Evolutionary conservation across 1,140 invertebrate species (phyloP).

Genomic region (Temnothorax curvispinosus): DNA sequence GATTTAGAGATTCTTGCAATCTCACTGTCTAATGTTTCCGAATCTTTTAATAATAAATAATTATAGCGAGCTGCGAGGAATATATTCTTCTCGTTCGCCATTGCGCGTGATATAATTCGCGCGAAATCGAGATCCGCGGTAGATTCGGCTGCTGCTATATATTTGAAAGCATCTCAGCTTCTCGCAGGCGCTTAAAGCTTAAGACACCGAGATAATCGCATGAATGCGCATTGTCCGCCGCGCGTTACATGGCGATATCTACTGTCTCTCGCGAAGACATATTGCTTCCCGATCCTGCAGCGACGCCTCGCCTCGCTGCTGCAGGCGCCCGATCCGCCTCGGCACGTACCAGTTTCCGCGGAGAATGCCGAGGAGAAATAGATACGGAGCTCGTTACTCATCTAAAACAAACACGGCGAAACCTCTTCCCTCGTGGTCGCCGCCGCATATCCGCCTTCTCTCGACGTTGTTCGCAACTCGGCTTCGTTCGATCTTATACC

Average conservation of each 20-base stretch:
- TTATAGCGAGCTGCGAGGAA: neutral
- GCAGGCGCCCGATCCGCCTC: conserved; percentile 16
- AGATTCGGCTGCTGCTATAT: neutral
- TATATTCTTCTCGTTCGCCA: neutral
- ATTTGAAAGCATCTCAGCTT: neutral
- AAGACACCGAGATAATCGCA: conserved; percentile 19
- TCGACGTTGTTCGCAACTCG: conserved; percentile 3
- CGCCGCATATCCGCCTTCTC: conserved; percentile 5
- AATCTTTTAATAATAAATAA: neutral
- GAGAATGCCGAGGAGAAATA: conserved; percentile 55
- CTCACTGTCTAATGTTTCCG: neutral
- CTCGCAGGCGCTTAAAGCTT: neutral
- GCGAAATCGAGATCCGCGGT: neutral
- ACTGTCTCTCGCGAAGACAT: conserved; percentile 38
- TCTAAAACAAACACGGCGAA: conserved; percentile 59
- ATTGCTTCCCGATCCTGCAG: conserved; percentile 53
- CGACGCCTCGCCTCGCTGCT: conserved; percentile 6
- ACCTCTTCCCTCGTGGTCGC: neutral
- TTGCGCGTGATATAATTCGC: neutral
- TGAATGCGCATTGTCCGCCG: conserved; percentile 20
- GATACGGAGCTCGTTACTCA: conserved; percentile 61
- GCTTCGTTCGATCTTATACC: conserved; percentile 30
- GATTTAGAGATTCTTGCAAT: neutral
- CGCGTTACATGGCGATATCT: conserved; percentile 13
- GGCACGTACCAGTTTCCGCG: conserved; percentile 63